Percentiles rank a stretch among this genome's conserved stretches.
These are phyloP conservation scores for Eupristina koningsbergeri DNA, from an alignment of 1,140 invertebrate genomes.

Conservation along the genomic window DNA sequence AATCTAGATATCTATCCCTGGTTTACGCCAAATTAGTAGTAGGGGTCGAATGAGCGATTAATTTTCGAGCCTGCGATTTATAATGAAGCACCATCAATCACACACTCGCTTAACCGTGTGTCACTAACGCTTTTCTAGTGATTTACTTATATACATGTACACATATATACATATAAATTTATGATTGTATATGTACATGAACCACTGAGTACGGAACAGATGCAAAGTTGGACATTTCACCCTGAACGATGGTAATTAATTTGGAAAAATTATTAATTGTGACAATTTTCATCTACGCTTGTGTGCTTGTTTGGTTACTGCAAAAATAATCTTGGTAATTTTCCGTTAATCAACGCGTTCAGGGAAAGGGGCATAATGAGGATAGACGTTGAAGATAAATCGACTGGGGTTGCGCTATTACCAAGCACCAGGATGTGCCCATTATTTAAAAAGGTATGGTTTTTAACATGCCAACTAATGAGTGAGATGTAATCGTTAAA, in stretches of 20 bases:
- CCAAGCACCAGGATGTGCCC: not conserved
- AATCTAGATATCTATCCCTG: conserved; percentile 64
- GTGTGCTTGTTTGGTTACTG: not conserved
- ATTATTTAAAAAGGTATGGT: conserved; percentile 27
- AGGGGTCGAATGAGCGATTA: conserved; percentile 60
- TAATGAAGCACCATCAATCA: conserved; percentile 70
- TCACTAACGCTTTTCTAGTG: not conserved
- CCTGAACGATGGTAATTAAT: conserved; percentile 63
- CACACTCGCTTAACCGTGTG: conserved; percentile 56
- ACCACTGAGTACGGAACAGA: not conserved
- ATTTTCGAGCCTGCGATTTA: conserved; percentile 66
- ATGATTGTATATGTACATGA: not conserved
- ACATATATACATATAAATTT: no score
- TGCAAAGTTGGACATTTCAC: conserved; percentile 51
- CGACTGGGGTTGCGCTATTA: conserved; percentile 35
- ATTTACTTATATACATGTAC: not conserved
- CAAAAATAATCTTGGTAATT: conserved; percentile 49
- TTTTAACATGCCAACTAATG: conserved; percentile 8
- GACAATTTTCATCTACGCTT: conserved; percentile 61
- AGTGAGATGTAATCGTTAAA: not conserved
- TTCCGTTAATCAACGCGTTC: conserved; percentile 48
- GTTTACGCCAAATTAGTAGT: conserved; percentile 59
- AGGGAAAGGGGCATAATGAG: conserved; percentile 39
- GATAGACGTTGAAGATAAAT: conserved; percentile 46
- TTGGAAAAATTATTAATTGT: conserved; percentile 68